A percentile compares a stretch with the other conserved stretches of the same genome.
Conservation (phyloP, 2,797 vertebrate species). For the Esox lucius region DNA sequence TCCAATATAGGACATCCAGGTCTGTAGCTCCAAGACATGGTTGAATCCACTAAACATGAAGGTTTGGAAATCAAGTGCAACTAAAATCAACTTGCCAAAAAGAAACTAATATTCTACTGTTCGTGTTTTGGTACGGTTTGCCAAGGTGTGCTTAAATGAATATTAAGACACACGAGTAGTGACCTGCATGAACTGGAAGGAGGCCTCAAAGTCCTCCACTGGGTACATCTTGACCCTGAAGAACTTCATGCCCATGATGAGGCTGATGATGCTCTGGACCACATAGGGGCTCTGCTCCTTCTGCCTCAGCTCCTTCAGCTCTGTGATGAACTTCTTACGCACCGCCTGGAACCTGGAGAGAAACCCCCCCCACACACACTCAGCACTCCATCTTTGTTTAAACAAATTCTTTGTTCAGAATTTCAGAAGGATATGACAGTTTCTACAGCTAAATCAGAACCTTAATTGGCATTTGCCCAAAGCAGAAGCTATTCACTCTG, state of each 20-base stretch:
- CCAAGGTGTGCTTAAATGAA: background rate
- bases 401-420: no score
- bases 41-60: background rate
- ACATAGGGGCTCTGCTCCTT: conserved; percentile 97
- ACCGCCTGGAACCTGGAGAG: conserved; percentile 92
- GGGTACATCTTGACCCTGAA: conserved; percentile 99
- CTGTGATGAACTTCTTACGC: conserved; percentile 98
- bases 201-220: conserved; percentile 98
- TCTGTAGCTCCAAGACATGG: background rate
- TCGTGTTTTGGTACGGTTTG: background rate
- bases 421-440: background rate
- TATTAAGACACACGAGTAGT: conserved; percentile 8
- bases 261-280: conserved; percentile 96
- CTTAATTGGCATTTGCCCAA: no score
- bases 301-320: conserved; percentile 93
- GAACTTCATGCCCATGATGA: conserved; percentile 99
- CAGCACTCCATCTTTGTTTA: background rate
- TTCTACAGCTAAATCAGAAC: background rate
- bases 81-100: background rate
- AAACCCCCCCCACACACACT: conserved; percentile 4
- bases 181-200: conserved; percentile 99
- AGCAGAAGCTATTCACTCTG: no score
- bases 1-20: background rate
- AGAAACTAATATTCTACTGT: background rate
- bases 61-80: background rate